Base-by-base conservation (phyloP, 2,888 invertebrate genomes). In the Danaus chrysippus region DNA sequence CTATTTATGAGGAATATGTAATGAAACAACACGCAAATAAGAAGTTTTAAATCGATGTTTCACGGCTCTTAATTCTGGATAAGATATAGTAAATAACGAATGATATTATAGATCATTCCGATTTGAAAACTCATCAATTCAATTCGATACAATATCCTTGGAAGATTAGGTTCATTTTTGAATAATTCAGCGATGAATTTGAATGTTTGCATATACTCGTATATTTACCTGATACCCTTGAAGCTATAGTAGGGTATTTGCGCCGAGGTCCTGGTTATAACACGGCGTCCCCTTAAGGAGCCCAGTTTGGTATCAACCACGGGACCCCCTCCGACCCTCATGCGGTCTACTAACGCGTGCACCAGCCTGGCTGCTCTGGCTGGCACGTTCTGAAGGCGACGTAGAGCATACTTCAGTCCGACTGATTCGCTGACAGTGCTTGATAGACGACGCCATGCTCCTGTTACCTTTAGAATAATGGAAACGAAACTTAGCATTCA, bases 251-350 rank as follows among this genome's bases (percentile, higher is more conserved):
- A 91, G 0, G 86, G 82, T 1, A 79, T 84, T 68, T 86, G 87
- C 10, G 80, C 79, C 6, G 76, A 75, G 1, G 91, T 91, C 66
- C 91, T 78, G 1, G 91, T 83, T 10, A 84, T 73, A 1, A 91
- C 81, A 49, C 85, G 75, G n/a, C 91, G 77, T 0, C 91, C 91
- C 3, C 91, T 81, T 59, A 91, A 73, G 5, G 83, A 75, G 9
- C 91, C 91, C 1, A 86, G 74, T 59, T 77, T 74, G 3, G 90
- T 89, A 68, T 75, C 65, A 44, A 91, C 87, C 42, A 87, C 68
- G 1, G 91, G 91, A 5, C 91, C 91, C 12, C 91, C 91, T 41
- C 91, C 91, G n/a, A 91, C 91, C 10, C 91, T 78, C 86, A 91
- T 88, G 67, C 91, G 85, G 74, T 91, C 91, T 10, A 91, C 91